Percentiles rank a stretch among this genome's conserved stretches.
These are phyloP conservation scores for Oscheius myriophilus DNA, from an alignment of 2,888 invertebrate species.

Conservation along the genomic window DNA sequence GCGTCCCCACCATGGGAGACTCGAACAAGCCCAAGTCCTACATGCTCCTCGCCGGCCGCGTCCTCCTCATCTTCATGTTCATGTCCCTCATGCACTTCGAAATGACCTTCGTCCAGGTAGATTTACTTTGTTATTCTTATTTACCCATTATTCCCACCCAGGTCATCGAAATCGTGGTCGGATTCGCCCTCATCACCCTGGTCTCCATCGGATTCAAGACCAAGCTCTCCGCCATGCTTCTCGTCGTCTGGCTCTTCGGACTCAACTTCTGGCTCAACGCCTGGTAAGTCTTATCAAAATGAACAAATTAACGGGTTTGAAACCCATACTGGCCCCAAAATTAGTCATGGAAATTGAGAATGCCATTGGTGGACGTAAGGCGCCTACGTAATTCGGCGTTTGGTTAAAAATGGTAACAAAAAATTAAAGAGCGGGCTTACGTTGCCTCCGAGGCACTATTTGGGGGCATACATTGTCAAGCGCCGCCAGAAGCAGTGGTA, in stretches of 20 bases:
- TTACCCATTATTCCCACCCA: constrained; percentile 35
- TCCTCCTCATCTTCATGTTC: constrained; percentile 98
- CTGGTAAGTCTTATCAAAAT: constrained; percentile 75
- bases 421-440: too few relatives aligned
- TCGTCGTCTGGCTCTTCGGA: constrained; percentile 84
- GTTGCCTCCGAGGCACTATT: too few relatives aligned
- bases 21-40: constrained; percentile 84
- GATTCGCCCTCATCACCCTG: constrained; percentile 88
- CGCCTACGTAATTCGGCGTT: too few relatives aligned
- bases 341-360: background rate
- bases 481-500: too few relatives aligned
- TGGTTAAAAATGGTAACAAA: too few relatives aligned
- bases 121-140: constrained; percentile 9
- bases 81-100: constrained; percentile 93
- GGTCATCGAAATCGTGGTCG: constrained; percentile 83
- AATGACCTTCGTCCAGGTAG: constrained; percentile 82
- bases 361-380: too few relatives aligned
- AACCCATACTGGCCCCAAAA: background rate
- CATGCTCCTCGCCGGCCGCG: constrained; percentile 91
- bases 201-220: constrained; percentile 98
- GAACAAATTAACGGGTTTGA: background rate
- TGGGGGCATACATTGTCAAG: too few relatives aligned
- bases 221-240: constrained; percentile 91
- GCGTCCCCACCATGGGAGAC: constrained; percentile 80
- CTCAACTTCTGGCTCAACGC: constrained; percentile 97